These are phyloP conservation scores for Poecilia velifera DNA, from an alignment of 2,797 vertebrate species.

Conservation along the genomic window DNA sequence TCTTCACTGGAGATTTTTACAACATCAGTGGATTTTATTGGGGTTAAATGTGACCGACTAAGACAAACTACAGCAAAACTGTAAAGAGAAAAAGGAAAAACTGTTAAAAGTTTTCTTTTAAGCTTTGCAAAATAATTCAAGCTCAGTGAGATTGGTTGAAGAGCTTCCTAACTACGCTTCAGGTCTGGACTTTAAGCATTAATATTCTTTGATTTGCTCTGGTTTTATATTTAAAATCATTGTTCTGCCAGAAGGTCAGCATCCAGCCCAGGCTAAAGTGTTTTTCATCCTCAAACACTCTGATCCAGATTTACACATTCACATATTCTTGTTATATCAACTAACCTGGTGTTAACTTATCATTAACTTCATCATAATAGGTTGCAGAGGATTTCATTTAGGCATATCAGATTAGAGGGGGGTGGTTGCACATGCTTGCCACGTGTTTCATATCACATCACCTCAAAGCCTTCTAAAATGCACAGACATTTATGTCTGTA, in stretches of 20 bases:
- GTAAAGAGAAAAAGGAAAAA: neutral
- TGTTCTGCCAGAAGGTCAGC: neutral
- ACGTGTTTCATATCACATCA: neutral
- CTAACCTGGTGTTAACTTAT: neutral
- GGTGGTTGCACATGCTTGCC: neutral
- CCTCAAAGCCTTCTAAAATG: neutral
- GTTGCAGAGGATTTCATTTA: neutral
- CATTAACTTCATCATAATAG: neutral
- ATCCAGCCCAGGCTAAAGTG: neutral
- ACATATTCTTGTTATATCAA: neutral
- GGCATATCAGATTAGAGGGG: neutral
- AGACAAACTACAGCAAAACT: neutral
- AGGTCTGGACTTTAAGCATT: neutral
- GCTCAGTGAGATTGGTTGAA: neutral
- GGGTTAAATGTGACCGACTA: neutral
- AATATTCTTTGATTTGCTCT: neutral
- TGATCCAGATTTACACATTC: neutral
- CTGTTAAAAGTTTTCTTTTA: neutral
- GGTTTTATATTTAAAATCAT: neutral
- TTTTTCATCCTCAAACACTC: neutral
- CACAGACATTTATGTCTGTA: neutral
- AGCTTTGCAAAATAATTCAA: neutral
- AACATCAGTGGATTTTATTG: neutral
- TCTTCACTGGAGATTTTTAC: neutral
- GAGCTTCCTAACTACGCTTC: neutral